Evolutionary conservation across 2,113 vertebrate species (phyloP).

Genomic region (Peromyscus leucopus): DNA sequence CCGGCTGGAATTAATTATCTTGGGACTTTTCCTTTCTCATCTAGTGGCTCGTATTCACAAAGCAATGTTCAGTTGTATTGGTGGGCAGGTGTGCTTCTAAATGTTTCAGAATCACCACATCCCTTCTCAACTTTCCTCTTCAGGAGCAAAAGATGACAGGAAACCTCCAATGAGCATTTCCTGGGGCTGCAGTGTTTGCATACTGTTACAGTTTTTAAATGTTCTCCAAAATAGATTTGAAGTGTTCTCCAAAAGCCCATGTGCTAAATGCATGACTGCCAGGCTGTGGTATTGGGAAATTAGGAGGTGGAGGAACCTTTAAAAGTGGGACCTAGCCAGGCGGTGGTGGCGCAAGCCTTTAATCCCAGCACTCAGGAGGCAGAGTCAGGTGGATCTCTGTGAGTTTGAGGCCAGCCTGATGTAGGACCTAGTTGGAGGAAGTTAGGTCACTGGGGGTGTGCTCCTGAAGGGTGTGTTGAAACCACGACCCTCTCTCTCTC

Average conservation of each 20-base stretch:
- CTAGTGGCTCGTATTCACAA: accelerated
- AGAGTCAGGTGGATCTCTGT: no score
- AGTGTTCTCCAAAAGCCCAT: not conserved
- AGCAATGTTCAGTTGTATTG: not conserved
- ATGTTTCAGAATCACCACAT: not conserved
- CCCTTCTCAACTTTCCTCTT: not conserved
- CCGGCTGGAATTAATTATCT: no score
- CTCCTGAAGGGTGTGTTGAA: not conserved
- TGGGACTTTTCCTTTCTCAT: not conserved
- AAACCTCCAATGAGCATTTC: not conserved
- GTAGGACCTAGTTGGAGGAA: not conserved
- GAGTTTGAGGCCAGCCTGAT: no score
- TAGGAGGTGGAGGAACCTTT: not conserved
- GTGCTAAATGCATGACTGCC: not conserved
- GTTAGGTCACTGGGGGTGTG: not conserved
- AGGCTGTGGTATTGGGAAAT: not conserved
- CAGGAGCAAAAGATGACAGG: not conserved
- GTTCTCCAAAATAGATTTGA: not conserved
- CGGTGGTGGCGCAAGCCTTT: no score
- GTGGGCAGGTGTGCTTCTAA: not conserved
- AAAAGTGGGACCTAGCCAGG: not conserved
- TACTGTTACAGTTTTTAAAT: not conserved
- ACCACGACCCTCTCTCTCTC: not conserved
- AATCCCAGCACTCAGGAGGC: no score
- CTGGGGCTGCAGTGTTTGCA: not conserved